Evolutionary conservation across 1,140 invertebrate genomes (phyloP).

Genomic region (Drosophila baimaii): DNA sequence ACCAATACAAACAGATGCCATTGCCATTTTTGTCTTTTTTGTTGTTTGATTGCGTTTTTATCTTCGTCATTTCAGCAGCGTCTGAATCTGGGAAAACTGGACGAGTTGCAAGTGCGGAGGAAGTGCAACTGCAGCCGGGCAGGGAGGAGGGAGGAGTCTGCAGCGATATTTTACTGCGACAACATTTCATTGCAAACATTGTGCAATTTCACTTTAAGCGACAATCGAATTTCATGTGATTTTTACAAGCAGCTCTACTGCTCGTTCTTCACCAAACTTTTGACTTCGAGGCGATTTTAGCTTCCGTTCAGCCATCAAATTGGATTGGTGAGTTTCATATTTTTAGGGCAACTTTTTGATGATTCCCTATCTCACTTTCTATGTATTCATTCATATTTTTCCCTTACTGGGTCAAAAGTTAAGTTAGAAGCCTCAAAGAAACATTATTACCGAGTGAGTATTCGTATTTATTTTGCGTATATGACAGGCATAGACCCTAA

Average conservation of each 20-base stretch:
- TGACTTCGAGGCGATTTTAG: constrained; percentile 7
- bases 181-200: constrained; percentile 77
- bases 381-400: no score
- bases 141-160: neutral
- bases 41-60: constrained; percentile 79
- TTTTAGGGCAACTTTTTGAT: neutral
- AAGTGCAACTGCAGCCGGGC: no score
- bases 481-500: no score
- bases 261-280: constrained; percentile 18
- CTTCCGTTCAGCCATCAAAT: constrained; percentile 1
- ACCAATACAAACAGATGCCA: constrained; percentile 67
- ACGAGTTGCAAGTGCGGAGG: constrained; percentile 23
- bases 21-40: no score
- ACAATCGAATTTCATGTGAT: constrained; percentile 75
- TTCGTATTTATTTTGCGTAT: no score
- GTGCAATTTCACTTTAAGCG: constrained; percentile 77
- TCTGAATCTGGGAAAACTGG: constrained; percentile 25
- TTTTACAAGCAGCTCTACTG: constrained; percentile 60
- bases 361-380: no score
- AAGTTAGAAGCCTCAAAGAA: no score
- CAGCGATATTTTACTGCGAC: constrained; percentile 67
- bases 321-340: neutral
- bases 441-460: no score
- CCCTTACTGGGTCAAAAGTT: no score
- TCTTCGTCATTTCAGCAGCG: constrained; percentile 74